phyloP scores from a whole-genome alignment of 2,113 vertebrate species.

The Corynorhinus townsendii region DNA sequence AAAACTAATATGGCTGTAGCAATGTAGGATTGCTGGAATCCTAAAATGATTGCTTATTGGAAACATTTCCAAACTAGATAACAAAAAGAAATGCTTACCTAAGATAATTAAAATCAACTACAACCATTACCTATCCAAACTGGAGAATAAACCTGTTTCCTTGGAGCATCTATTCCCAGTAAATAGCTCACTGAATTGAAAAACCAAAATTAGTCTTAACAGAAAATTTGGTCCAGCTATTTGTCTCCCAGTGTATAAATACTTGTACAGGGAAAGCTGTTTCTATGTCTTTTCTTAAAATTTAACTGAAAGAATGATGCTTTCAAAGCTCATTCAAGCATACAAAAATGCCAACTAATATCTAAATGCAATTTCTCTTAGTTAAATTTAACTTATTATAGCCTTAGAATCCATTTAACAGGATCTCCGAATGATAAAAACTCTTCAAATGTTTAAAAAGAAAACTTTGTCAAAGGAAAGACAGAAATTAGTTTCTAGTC shows the following conservation, averaged over 20 bases:
- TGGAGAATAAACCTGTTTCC: not conserved
- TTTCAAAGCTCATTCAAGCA: not conserved
- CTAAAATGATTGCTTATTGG: not conserved
- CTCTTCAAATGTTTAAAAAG: not conserved
- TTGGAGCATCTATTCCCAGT: not conserved
- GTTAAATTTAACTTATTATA: not conserved
- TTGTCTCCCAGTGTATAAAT: not conserved
- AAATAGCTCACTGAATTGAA: slow-evolving; percentile 30
- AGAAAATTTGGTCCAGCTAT: slow-evolving; percentile 7
- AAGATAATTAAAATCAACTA: not conserved
- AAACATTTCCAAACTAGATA: slow-evolving; percentile 15
- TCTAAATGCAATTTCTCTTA: not conserved
- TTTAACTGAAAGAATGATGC: not conserved
- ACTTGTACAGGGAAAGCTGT: not conserved
- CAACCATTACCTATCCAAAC: not conserved
- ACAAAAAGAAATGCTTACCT: not conserved
- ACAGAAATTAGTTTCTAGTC: not conserved
- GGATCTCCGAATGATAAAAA: not conserved
- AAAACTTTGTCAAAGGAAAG: not conserved
- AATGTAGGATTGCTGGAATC: not conserved
- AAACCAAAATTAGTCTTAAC: slow-evolving; percentile 6
- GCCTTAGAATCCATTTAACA: not conserved
- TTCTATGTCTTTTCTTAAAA: slow-evolving; percentile 14
- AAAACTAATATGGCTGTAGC: not conserved
- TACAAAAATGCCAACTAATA: slow-evolving; percentile 23